Base-by-base conservation (phyloP, 2,888 invertebrate species). In the Metacarcinus magister region DNA sequence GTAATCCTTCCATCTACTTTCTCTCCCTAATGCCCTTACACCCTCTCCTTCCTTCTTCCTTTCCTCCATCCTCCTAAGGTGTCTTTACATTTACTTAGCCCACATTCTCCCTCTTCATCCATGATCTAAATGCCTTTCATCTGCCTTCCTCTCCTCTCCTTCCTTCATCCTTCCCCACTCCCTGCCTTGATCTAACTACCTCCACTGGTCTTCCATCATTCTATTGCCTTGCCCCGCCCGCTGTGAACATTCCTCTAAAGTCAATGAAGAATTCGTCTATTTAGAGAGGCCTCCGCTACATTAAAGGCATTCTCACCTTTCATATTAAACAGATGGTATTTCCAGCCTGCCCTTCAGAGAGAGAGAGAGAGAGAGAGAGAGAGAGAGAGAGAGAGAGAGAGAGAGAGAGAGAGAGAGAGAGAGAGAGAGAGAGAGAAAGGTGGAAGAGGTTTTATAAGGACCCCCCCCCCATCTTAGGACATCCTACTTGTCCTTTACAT, bases 301-400 rank as follows among this genome's bases (percentile, higher is more conserved):
- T 94, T 94, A 94, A 94, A 94, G 94, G 94, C 87, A 94, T 94
- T 94, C 94, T 94, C 87, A 94, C 87, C 89, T 94, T 94, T 94
- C 94, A 94, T 94, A 94, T 94, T 94, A 94, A 94, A 89, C 94
- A 94, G 89, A 13, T 16, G 94, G 94, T 87, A 94, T 94, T 94
- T 94, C 93, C 60, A 91, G 43, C 91, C 44, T 91, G 23, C n/a
- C 44, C 91, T 91, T n/a, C 43, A 43, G 91, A 91, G 44, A 28
- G 32, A 43, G 44, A 91, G 91, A 46, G 91, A 91, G 46, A 91
- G 91, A 91, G 46, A 46, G 91, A 91, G 91, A 91, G 75, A 93
- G 91, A 43, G 39, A 90, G 39, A 43, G 28, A 44, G 44, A 44
- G 90, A 43, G 39, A n/a, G 90, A 44, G 19, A 39, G 16, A 67